phyloP scores from a whole-genome alignment of 2,113 vertebrate genomes.

The Paramormyrops kingsleyae region DNA sequence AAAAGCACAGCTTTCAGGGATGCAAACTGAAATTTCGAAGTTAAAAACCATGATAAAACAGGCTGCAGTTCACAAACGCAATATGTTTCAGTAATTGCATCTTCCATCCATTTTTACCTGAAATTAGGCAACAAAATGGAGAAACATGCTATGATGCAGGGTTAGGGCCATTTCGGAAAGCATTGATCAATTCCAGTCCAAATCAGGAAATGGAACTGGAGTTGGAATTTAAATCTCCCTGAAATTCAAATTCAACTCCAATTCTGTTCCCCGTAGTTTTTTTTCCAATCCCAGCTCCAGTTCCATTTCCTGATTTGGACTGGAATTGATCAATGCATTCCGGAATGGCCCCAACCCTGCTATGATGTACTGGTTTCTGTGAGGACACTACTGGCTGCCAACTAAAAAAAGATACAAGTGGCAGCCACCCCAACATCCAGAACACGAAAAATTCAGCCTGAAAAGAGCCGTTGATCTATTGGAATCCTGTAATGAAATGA shows the following conservation, averaged over 20 bases:
- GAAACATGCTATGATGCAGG: background rate
- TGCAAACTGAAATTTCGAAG: background rate
- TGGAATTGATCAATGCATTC: no score
- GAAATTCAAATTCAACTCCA: no score
- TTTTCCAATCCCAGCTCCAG: no score
- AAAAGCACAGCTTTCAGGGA: background rate
- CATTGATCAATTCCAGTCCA: no score
- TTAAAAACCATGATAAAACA: background rate
- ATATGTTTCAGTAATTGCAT: background rate
- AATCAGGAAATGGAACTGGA: no score
- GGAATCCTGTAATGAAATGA: slow-evolving; percentile 32
- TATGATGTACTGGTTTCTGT: background rate
- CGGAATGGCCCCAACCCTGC: background rate
- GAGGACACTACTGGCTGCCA: background rate
- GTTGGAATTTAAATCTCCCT: no score
- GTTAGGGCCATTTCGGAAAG: no score
- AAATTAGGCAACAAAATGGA: background rate
- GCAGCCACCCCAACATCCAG: background rate
- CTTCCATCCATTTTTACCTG: background rate
- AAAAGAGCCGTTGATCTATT: background rate
- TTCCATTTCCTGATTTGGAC: no score
- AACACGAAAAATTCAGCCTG: background rate
- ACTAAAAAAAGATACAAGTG: background rate
- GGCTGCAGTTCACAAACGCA: background rate
- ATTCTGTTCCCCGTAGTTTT: no score